Percentiles rank a stretch among this genome's conserved stretches.
phyloP scores from a whole-genome alignment of 2,797 vertebrate species.

The Centropyge bicolor region DNA sequence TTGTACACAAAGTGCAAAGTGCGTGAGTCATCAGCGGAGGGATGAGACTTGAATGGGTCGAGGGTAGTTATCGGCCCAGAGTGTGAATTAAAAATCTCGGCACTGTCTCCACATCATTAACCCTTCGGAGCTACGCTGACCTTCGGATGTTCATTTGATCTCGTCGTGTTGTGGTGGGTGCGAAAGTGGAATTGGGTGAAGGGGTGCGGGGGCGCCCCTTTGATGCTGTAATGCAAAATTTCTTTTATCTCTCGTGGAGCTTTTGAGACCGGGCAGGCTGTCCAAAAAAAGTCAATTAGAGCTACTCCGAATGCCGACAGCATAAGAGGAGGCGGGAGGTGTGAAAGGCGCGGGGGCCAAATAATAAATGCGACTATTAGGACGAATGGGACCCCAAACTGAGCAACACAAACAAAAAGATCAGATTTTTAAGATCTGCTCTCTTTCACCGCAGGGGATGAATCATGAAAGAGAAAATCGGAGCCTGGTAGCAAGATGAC shows the following conservation, averaged over 20 bases:
- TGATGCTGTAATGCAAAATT: slow-evolving; percentile 71
- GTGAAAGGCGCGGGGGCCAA: slow-evolving; percentile 29
- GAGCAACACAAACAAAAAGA: slow-evolving; percentile 44
- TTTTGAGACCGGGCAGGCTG: slow-evolving; percentile 55
- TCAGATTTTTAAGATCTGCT: slow-evolving; percentile 11
- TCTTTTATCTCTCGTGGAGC: slow-evolving; percentile 75
- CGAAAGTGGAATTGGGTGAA: slow-evolving; percentile 33
- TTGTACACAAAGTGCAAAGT: slow-evolving; percentile 50
- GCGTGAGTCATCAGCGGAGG: slow-evolving; percentile 42
- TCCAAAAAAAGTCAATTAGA: slow-evolving; percentile 77
- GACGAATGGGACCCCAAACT: slow-evolving; percentile 43
- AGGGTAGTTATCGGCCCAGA: slow-evolving; percentile 43
- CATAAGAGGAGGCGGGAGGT: slow-evolving; percentile 72
- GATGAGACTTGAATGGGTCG: slow-evolving; percentile 31
- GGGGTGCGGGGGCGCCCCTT: slow-evolving; percentile 40
- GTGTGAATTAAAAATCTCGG: slow-evolving; percentile 62
- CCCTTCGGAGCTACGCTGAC: slow-evolving; percentile 67
- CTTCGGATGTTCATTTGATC: slow-evolving; percentile 71
- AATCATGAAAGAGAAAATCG: neutral
- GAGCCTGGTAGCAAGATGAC: slow-evolving; percentile 31
- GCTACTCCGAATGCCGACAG: slow-evolving; percentile 53
- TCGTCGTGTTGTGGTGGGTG: slow-evolving; percentile 58
- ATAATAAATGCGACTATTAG: slow-evolving; percentile 44
- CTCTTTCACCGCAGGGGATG: slow-evolving; percentile 2
- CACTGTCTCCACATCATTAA: slow-evolving; percentile 68